Base-by-base conservation (phyloP, 2,113 vertebrate genomes). In the Strix uralensis region DNA sequence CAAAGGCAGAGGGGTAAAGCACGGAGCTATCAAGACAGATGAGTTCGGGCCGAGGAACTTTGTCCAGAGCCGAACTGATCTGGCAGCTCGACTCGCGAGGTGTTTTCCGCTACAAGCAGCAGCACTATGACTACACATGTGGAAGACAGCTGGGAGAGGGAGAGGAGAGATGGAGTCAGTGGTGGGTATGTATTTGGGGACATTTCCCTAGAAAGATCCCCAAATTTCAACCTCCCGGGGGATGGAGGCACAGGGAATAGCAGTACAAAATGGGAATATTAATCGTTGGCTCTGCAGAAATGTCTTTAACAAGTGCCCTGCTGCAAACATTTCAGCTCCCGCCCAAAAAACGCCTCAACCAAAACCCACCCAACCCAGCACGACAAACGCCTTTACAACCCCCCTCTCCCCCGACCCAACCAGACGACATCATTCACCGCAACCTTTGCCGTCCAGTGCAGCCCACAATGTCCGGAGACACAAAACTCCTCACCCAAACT, bases 1-100 rank as follows among this genome's bases (percentile, higher is more conserved):
- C 26, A 20, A 54, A 81, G 92, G 95, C 95, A 78, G 44, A 77
- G 90, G 93, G 90, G 62, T 46, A 46, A 96, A 95, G 94, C 87
- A 14, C 8, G 7, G 80, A 92, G 90, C 93, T 80, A 70, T 55
- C 72, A 20, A 70, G 79, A 7, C 96, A 97, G 97, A 97, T 90
- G 96, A 87, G 92, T 95, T 96, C 55, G 4, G 86, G 94, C 73
- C 12, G 32, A 89, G 94, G 87, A 91, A 38, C 93, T 58, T 23
- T 21, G 95, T 86, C 96, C 93, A 7, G 67, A 23, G 93, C 95
- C 58, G 86, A 95, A 95, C 49, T 52, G 86, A 96, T 89, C 96
- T 92, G 96, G 85, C 27, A 3, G 72, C 87, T 79, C 19, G n/a
- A 49, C 78, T 92, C 6, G 44, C 91, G 5, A 88, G 97, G 96